phyloP scores from a whole-genome alignment of 2,113 vertebrate genomes.

The Corvus moneduloides region DNA sequence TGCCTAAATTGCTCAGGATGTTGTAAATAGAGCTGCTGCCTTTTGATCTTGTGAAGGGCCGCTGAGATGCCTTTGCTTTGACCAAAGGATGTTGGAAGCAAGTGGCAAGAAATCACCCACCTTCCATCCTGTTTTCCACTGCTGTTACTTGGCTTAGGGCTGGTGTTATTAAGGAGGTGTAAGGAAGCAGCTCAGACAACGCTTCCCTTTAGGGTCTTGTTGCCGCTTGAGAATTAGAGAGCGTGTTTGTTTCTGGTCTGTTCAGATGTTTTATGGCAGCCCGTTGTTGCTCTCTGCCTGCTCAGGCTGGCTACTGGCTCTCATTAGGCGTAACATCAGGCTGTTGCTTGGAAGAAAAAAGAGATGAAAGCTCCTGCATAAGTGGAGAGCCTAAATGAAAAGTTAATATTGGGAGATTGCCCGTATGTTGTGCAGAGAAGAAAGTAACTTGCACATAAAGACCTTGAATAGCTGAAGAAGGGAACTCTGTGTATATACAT shows the following conservation, averaged over 20 bases:
- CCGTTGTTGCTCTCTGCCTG: background rate
- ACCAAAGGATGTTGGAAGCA: constrained; percentile 66
- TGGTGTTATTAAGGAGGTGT: constrained; percentile 70
- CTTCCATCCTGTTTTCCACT: constrained; percentile 62
- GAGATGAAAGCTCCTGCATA: background rate
- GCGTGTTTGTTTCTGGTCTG: constrained; percentile 40
- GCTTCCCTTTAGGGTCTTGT: constrained; percentile 63
- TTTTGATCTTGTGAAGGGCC: constrained; percentile 71
- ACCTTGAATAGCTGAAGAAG: background rate
- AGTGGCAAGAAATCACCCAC: constrained; percentile 57
- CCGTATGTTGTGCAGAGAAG: fast-evolving
- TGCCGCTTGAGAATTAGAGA: constrained; percentile 24
- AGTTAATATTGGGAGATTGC: background rate
- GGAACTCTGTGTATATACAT: background rate
- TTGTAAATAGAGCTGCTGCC: constrained; percentile 67
- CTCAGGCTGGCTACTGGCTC: background rate
- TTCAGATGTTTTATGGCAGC: constrained; percentile 45
- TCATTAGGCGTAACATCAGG: background rate
- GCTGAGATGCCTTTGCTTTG: constrained; percentile 36
- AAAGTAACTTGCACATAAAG: background rate
- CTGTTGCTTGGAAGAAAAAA: background rate
- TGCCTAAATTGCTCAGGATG: constrained; percentile 73
- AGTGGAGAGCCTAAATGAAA: background rate
- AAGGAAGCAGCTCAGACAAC: constrained; percentile 76
- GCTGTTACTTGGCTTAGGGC: constrained; percentile 67